Evolutionary conservation across 2,888 invertebrate genomes (phyloP), one percentile per base, ranked within the genome.

Genomic region (Pemphredon lugubris): DNA sequence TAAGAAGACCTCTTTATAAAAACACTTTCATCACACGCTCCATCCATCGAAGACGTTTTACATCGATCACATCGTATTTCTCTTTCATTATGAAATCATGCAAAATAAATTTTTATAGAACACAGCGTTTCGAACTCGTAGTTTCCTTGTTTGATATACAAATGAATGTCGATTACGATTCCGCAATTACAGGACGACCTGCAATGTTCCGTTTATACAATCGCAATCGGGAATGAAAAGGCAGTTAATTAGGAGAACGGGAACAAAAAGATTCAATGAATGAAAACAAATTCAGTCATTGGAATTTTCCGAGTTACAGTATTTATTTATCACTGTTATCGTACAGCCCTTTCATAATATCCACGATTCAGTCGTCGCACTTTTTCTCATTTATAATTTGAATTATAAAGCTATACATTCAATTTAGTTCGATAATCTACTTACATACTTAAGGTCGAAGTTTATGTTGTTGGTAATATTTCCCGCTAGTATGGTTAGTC

Each of bases 361-460:
- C 84, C 86, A 86, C 84, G 83, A 83, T 83, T 87, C 84, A 85
- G 84, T 86, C 83, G 79, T 75, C 70, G 70, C 47, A 61, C 57
- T 57, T 72, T 69, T 66, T 73, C 64, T 73, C 53, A 45, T 77
- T 84, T 75, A 85, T 83, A 84, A 86, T 86, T 84, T 82, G 75
- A 79, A 84, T 86, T 85, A 87, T 84, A 87, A 88, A 87, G 86
- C 86, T 88, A 86, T 87, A 87, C 86, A 88, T 85, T 85, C 79
- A 87, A 84, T 83, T 83, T 83, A 81, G 75, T 81, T 75, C 61
- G 82, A 82, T 86, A 86, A 81, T 83, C 86, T 88, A 87, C 85
- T 86, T 86, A 87, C 85, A 87, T 86, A 84, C 82, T 85, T 86
- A 87, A 83, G 83, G 81, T 84, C 85, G 81, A 86, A 83, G 82